Evolutionary conservation across 1,140 invertebrate genomes (phyloP).

Genomic region (Drosophila equinoxialis): DNA sequence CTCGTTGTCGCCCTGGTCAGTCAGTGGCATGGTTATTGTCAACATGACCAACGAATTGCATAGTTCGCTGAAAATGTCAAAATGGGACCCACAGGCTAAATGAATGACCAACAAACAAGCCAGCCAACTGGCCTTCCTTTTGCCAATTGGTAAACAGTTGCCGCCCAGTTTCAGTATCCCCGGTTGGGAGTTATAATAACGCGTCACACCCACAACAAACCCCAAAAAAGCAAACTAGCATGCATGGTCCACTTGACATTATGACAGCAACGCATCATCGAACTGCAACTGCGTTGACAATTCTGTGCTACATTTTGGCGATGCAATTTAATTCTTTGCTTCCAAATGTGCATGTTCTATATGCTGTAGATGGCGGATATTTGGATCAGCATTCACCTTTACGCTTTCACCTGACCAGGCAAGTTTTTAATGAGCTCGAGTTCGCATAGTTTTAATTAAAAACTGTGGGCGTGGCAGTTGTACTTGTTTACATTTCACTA

Average conservation of each 20-base stretch:
- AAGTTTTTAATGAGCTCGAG: slow-evolving; percentile 72
- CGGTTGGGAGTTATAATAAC: slow-evolving; percentile 74
- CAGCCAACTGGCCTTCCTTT: neutral
- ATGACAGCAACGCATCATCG: slow-evolving; percentile 57
- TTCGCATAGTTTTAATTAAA: slow-evolving; percentile 68
- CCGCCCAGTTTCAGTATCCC: slow-evolving; percentile 60
- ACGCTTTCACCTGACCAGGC: slow-evolving; percentile 40
- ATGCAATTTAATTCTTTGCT: slow-evolving; percentile 52
- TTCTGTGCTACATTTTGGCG: slow-evolving; percentile 29
- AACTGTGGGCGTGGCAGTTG: slow-evolving; percentile 35
- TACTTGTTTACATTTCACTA: slow-evolving; percentile 45
- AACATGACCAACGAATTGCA: slow-evolving; percentile 57
- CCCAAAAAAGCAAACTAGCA: neutral
- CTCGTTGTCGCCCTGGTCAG: slow-evolving; percentile 50
- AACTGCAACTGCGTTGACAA: slow-evolving; percentile 37
- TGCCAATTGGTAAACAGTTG: slow-evolving; percentile 43
- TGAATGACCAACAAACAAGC: slow-evolving; percentile 17
- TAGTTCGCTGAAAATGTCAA: slow-evolving; percentile 49
- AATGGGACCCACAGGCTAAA: slow-evolving; percentile 23
- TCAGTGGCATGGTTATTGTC: slow-evolving; percentile 59
- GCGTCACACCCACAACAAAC: slow-evolving; percentile 16
- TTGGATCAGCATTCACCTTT: slow-evolving; percentile 1
- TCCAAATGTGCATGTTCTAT: slow-evolving; percentile 14
- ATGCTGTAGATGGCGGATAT: no score
- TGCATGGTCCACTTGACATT: slow-evolving; percentile 65